phyloP scores from a whole-genome alignment of 2,888 invertebrate species.

The Drosophila neoperkinsi region DNA sequence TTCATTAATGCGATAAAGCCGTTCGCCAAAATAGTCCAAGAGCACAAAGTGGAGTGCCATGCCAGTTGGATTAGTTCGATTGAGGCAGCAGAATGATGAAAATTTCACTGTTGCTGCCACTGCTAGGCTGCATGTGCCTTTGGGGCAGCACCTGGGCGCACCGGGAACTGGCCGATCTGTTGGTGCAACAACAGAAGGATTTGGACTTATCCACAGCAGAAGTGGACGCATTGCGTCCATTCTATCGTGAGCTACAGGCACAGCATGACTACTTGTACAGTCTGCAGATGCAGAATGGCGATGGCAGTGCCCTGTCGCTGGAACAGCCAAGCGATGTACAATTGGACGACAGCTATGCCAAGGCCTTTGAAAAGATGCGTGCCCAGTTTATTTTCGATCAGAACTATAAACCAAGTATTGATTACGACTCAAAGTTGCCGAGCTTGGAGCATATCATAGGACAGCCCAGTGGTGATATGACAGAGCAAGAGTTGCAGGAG shows the following conservation, averaged over 20 bases:
- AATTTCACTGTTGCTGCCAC: conserved; percentile 34
- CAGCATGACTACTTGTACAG: conserved; percentile 71
- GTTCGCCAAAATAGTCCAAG: conserved; percentile 19
- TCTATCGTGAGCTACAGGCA: conserved; percentile 69
- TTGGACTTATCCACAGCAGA: conserved; percentile 61
- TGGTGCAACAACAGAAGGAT: conserved; percentile 57
- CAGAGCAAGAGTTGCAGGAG: conserved; percentile 59
- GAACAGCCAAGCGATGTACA: neutral
- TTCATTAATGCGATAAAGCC: conserved; percentile 34
- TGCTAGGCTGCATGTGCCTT: conserved; percentile 31
- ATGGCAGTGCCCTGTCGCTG: conserved; percentile 32
- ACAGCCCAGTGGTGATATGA: conserved; percentile 33
- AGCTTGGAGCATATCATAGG: conserved; percentile 66
- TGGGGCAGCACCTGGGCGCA: conserved; percentile 23
- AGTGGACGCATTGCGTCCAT: conserved; percentile 64
- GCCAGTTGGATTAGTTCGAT: conserved; percentile 44
- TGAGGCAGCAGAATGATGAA: conserved; percentile 40
- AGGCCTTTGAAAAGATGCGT: conserved; percentile 58
- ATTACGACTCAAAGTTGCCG: conserved; percentile 72
- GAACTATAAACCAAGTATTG: conserved; percentile 40
- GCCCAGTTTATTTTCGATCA: conserved; percentile 42
- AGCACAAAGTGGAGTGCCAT: conserved; percentile 4
- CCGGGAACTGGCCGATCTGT: conserved; percentile 49
- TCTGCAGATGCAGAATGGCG: conserved; percentile 41
- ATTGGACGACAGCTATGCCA: conserved; percentile 42